phyloP scores from a whole-genome alignment of 2,797 vertebrate genomes.

The Phalloptychus januarius region DNA sequence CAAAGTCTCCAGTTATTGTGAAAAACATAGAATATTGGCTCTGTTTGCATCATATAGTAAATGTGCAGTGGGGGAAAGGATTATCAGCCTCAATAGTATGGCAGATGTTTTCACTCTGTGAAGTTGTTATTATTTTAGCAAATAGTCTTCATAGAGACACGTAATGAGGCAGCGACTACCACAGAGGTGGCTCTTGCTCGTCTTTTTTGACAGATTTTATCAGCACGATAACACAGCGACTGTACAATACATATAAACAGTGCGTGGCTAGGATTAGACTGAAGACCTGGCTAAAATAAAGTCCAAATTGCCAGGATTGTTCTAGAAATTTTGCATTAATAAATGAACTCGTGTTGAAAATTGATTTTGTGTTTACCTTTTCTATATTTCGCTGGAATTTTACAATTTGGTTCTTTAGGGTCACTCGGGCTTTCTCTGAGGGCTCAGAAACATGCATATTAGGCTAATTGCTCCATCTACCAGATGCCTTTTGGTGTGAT shows the following conservation, averaged over 20 bases:
- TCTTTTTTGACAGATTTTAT: background rate
- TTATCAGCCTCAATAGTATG: slow-evolving; percentile 1
- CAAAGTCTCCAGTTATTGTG: background rate
- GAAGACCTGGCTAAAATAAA: background rate
- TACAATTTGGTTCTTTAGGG: background rate
- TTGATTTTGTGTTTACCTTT: background rate
- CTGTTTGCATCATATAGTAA: slow-evolving; percentile 6
- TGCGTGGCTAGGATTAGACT: background rate
- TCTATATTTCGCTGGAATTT: background rate
- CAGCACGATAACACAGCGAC: background rate
- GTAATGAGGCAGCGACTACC: background rate
- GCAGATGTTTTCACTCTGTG: slow-evolving; percentile 6
- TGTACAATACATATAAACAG: background rate
- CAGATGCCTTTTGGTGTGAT: background rate
- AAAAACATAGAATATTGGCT: background rate
- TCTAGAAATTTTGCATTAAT: background rate
- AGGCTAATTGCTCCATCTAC: background rate
- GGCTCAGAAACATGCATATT: background rate
- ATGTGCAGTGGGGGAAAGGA: background rate
- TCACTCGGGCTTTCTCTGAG: background rate
- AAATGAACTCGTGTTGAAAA: background rate
- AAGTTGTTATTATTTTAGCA: slow-evolving; percentile 2
- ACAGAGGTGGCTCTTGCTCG: background rate
- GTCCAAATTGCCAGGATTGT: background rate
- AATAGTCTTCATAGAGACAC: background rate